These are phyloP conservation scores for Polydesmus complanatus DNA, from an alignment of 2,888 invertebrate species.

Conservation along the genomic window DNA sequence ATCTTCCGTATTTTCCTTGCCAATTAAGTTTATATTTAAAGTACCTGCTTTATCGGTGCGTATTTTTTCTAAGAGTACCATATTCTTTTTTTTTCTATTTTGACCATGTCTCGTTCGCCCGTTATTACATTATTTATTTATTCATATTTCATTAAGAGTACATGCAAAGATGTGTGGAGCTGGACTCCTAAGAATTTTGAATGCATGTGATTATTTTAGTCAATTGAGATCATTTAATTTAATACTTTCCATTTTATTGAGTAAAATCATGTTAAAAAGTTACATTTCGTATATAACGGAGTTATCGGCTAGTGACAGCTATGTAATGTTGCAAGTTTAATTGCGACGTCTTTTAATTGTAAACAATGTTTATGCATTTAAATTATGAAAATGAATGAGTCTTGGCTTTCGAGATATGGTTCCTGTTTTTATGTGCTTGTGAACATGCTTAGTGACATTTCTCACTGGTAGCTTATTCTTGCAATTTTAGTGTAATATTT, in stretches of 20 bases:
- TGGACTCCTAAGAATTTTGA: not conserved
- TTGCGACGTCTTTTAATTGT: too few species aligned
- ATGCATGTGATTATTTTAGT: not conserved
- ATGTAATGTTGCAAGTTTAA: too few species aligned
- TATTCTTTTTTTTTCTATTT: not conserved
- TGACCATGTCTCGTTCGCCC: not conserved
- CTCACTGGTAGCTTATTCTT: slow-evolving; percentile 4
- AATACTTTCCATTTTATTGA: too few species aligned
- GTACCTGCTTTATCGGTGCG: not conserved
- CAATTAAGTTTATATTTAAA: not conserved
- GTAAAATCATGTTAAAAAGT: too few species aligned
- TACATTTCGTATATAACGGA: too few species aligned
- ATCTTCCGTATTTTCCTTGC: not conserved
- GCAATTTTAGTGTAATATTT: slow-evolving; percentile 8
- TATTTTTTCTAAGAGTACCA: not conserved
- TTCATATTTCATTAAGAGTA: not conserved
- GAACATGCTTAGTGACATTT: slow-evolving; percentile 9
- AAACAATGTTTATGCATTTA: too few species aligned
- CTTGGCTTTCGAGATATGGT: slow-evolving; percentile 12
- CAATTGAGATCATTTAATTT: too few species aligned
- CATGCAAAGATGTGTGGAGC: too few species aligned
- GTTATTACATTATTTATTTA: not conserved
- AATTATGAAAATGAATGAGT: not conserved
- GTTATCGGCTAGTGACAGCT: too few species aligned
- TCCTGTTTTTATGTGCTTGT: slow-evolving; percentile 8